These are phyloP conservation scores for Montipora capitata DNA, from an alignment of 92 coral and sea anemone species.

Conservation along the genomic window DNA sequence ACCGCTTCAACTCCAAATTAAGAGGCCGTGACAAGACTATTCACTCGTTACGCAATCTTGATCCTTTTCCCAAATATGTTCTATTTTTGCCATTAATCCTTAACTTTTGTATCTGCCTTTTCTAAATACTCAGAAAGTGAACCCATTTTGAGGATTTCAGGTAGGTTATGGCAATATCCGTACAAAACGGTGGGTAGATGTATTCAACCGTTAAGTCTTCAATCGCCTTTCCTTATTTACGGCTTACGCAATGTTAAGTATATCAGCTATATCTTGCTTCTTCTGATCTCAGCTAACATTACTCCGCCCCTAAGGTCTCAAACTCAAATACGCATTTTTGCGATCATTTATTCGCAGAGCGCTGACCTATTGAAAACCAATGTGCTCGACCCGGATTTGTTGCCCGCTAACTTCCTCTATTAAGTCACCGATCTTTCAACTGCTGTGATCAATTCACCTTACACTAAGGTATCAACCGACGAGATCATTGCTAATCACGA, in stretches of 20 bases:
- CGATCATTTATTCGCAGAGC: neutral
- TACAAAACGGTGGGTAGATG: no score
- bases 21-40: no score
- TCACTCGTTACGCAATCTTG: neutral
- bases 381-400: no score
- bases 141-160: neutral
- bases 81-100: neutral
- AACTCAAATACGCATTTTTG: slow-evolving; percentile 31
- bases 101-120: slow-evolving; percentile 27
- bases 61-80: slow-evolving; percentile 28
- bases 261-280: neutral
- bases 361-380: neutral
- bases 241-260: no score
- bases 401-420: no score
- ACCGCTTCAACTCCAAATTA: no score
- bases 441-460: no score
- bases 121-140: neutral
- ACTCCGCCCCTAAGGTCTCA: neutral
- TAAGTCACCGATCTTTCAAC: no score
- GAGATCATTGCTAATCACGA: no score
- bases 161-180: neutral
- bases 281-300: slow-evolving; percentile 25
- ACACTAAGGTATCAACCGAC: no score
- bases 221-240: neutral
- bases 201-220: no score